A percentile compares a stretch with the other conserved stretches of the same genome.
Conservation (phyloP, 2,888 invertebrate genomes). For the Drosophila falleni region DNA sequence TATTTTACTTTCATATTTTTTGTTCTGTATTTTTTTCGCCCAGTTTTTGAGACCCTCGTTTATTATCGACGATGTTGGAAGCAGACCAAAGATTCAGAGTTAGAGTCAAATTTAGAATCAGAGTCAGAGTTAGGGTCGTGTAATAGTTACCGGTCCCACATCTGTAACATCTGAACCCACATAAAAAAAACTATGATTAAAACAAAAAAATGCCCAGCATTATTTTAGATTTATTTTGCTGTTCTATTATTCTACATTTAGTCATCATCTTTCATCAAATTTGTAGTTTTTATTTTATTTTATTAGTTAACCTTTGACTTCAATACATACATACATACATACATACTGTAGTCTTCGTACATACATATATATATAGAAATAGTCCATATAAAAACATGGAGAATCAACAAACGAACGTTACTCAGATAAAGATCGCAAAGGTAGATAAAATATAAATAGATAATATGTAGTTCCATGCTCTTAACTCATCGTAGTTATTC, state of each 20-base stretch:
- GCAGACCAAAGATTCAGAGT: constrained; percentile 1
- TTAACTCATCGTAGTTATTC: constrained; percentile 23
- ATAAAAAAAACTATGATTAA: constrained; percentile 4
- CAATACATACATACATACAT: background rate
- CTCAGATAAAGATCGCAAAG: constrained; percentile 33
- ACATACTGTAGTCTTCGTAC: background rate
- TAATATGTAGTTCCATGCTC: background rate
- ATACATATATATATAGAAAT: no score
- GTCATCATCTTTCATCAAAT: background rate
- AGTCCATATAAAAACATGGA: background rate
- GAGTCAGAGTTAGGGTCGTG: no score
- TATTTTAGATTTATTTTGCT: background rate
- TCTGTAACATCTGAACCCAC: no score
- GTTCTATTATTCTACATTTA: background rate
- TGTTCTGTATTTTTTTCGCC: background rate
- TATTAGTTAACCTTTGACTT: constrained; percentile 37
- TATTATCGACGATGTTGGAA: constrained; percentile 29
- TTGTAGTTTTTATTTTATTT: constrained; percentile 6
- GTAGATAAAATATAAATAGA: background rate
- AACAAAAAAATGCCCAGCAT: background rate
- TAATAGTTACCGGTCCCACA: no score
- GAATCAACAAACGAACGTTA: background rate
- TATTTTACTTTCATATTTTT: constrained; percentile 21
- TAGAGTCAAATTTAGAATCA: constrained; percentile 6
- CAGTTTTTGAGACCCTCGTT: constrained; percentile 3